Evolutionary conservation across 2,113 vertebrate genomes (phyloP).

Genomic region (Gasterosteus nipponicus): DNA sequence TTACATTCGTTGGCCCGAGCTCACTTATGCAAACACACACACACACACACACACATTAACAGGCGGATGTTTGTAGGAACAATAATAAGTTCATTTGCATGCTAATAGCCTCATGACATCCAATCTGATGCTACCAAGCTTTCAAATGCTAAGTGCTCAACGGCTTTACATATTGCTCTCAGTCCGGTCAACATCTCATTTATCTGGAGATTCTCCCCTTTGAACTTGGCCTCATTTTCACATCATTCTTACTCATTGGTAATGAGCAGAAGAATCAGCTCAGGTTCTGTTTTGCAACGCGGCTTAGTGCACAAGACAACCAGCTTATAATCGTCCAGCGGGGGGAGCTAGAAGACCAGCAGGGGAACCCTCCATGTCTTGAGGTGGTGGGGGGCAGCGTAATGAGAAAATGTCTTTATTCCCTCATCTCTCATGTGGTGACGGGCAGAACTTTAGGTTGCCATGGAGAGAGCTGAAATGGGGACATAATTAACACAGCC

Average conservation of each 20-base stretch:
- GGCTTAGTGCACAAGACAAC: neutral
- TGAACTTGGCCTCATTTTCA: neutral
- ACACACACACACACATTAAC: conserved; percentile 45
- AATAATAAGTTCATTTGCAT: conserved; percentile 56
- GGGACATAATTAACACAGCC: conserved; percentile 69
- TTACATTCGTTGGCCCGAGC: conserved; percentile 33
- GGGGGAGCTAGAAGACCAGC: conserved; percentile 57
- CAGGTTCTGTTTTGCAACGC: neutral
- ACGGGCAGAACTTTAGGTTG: conserved; percentile 75
- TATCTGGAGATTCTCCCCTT: neutral
- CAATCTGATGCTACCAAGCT: conserved; percentile 17
- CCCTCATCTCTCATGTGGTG: conserved; percentile 67
- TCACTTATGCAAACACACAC: conserved; percentile 25
- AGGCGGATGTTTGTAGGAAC: conserved; percentile 36
- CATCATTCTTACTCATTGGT: neutral
- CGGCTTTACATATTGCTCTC: conserved; percentile 9
- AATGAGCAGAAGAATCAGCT: neutral
- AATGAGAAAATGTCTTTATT: conserved; percentile 72
- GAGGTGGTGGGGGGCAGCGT: conserved; percentile 42
- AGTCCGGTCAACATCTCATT: conserved; percentile 3
- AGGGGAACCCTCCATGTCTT: conserved; percentile 15
- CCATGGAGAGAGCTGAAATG: conserved; percentile 69
- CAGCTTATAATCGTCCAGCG: conserved; percentile 60
- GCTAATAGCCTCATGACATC: conserved; percentile 38
- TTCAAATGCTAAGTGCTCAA: conserved; percentile 11